Evolutionary conservation across 2,888 invertebrate genomes (phyloP), one percentile per base, ranked within the genome.

Genomic region (Euphydryas editha): DNA sequence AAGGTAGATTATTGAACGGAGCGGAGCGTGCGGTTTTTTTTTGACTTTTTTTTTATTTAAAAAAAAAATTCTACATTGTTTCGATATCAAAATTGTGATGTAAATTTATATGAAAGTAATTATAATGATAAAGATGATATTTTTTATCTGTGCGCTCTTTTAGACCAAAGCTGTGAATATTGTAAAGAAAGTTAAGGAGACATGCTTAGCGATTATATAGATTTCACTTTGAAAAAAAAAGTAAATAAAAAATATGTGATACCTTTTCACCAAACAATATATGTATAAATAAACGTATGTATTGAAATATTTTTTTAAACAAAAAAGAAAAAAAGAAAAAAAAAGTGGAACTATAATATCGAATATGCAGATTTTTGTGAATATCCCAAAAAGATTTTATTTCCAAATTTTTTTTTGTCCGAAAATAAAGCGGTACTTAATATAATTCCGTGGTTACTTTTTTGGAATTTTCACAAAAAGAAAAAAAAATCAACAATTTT

Each of bases 121-220:
- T 17, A 73, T 75, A 70, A 42, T 24, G 24, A 67, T 73, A 76
- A 78, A 72, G 70, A 69, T 74, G 79, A 80, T 80, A 80, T 81
- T 79, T 81, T 81, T 76, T 78, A 78, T 63, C 60, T 58, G 80
- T 82, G 81, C 87, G 87, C 86, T 85, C 90, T 86, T 81, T 82
- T 79, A 90, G 90, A 92, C 92, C 92, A 92, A 92, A 92, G 92
- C 89, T 91, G 92, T 90, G 90, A 89, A 82, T 81, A 79, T 81
- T 86, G 54, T 67, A 63, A 68, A 68, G 57, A 57, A 54, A 60
- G 59, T 62, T 60, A 57, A 57, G 59, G 15, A 30, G 17, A 36
- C 10, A 17, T 17, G 17, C 42, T 44, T 44, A 44, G n/a, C 21
- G 36, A n/a, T 36, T 10, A 4, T 54, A 54, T 54, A 54, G 36